These are phyloP conservation scores for Crossaster papposus DNA, from an alignment of 53 echinoderm and acorn worm genomes.

Conservation along the genomic window DNA sequence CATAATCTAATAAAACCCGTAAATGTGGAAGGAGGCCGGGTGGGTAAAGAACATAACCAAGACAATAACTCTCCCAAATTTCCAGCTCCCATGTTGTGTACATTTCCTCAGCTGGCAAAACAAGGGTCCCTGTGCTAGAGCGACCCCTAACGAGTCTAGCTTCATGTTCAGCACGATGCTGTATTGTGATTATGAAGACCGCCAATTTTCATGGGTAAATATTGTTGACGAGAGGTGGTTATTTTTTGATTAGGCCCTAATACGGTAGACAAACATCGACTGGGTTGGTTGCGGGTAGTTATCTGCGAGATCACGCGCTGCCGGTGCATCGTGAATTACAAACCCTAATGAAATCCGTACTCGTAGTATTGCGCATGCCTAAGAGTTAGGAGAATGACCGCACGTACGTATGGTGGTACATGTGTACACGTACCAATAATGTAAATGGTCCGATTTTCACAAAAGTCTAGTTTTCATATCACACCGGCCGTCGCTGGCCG, in stretches of 20 bases:
- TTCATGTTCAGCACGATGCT: not conserved
- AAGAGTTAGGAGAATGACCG: too few relatives aligned
- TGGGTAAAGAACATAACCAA: not conserved
- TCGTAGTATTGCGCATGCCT: too few relatives aligned
- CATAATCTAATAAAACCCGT: slow-evolving; percentile 23
- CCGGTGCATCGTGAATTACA: too few relatives aligned
- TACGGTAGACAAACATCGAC: slow-evolving; percentile 33
- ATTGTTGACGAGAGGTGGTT: slow-evolving; percentile 39
- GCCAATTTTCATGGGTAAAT: slow-evolving; percentile 43
- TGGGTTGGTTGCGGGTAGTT: not conserved
- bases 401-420: too few relatives aligned
- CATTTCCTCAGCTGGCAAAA: slow-evolving; percentile 56
- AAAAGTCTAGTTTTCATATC: too few relatives aligned
- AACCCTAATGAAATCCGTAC: too few relatives aligned
- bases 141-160: slow-evolving; percentile 23
- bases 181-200: slow-evolving; percentile 11
- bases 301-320: not conserved
- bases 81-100: slow-evolving; percentile 21
- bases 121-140: slow-evolving; percentile 14
- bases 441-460: too few relatives aligned
- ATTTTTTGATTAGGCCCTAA: slow-evolving; percentile 44
- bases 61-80: not conserved
- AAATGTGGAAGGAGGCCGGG: not conserved
- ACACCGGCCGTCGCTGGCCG: not conserved
- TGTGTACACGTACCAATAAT: too few relatives aligned